phyloP scores from a whole-genome alignment of 2,888 invertebrate genomes.

The Drosophila peninsularis region DNA sequence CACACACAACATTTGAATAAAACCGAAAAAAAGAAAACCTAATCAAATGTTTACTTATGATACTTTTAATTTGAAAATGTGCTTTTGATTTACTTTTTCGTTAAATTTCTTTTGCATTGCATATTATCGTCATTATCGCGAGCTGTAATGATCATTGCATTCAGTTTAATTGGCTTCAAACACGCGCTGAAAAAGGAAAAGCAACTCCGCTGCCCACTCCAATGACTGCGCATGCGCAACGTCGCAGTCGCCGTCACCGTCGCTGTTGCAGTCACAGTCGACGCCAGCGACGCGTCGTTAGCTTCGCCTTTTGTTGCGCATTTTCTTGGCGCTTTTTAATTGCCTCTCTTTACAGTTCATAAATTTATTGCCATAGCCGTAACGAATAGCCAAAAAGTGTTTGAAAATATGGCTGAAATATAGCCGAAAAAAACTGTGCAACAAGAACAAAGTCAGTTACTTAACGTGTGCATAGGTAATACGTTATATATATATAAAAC shows the following conservation, averaged over 20 bases:
- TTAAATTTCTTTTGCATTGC: slow-evolving; percentile 47
- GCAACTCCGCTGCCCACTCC: slow-evolving; percentile 42
- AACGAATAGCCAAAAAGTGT: slow-evolving; percentile 28
- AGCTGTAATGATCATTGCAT: slow-evolving; percentile 39
- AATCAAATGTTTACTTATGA: slow-evolving; percentile 27
- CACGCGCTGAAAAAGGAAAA: slow-evolving; percentile 61
- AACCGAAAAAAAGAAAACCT: slow-evolving; percentile 4
- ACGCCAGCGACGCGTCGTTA: slow-evolving; percentile 7
- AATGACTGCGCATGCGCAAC: slow-evolving; percentile 54
- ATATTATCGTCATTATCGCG: slow-evolving; percentile 35
- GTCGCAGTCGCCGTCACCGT: slow-evolving; percentile 20
- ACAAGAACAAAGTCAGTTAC: slow-evolving; percentile 38
- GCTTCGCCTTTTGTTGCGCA: slow-evolving; percentile 27
- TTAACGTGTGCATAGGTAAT: slow-evolving; percentile 19
- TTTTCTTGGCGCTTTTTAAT: slow-evolving; percentile 53
- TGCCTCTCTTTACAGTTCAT: slow-evolving; percentile 59
- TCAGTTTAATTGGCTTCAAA: slow-evolving; percentile 53
- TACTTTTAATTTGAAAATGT: slow-evolving; percentile 38
- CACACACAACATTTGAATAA: slow-evolving; percentile 26
- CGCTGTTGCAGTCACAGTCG: slow-evolving; percentile 1
- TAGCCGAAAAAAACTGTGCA: slow-evolving; percentile 15
- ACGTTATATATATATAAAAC: background rate
- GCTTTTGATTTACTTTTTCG: slow-evolving; percentile 39
- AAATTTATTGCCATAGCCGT: slow-evolving; percentile 55
- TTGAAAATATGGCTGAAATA: background rate